phyloP scores from a whole-genome alignment of 1,140 invertebrate species.

The Eubasilissa regina region DNA sequence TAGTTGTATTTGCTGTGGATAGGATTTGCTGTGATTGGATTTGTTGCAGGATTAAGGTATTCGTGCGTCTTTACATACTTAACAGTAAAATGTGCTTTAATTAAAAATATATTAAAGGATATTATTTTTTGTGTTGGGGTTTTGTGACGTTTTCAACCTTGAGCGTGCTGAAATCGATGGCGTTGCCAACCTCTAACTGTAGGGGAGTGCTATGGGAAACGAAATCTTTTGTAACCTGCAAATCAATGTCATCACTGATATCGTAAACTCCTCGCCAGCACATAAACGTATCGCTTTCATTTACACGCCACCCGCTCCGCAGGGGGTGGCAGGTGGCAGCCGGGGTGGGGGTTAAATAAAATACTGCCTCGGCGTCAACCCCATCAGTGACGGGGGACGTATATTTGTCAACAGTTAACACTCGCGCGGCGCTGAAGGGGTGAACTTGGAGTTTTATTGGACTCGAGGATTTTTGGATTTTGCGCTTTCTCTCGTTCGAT shows the following conservation, averaged over 20 bases:
- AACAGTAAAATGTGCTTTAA: too few relatives aligned
- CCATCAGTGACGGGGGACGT: constrained; percentile 4
- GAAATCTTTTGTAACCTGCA: background rate
- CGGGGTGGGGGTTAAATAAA: background rate
- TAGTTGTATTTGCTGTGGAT: too few relatives aligned
- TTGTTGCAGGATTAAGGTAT: too few relatives aligned
- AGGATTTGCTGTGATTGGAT: too few relatives aligned
- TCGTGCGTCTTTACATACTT: too few relatives aligned
- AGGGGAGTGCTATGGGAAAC: too few relatives aligned
- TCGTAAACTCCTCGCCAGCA: constrained; percentile 17
- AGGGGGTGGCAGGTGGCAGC: too few relatives aligned
- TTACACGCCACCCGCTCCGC: background rate
- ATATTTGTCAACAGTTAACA: constrained; percentile 27
- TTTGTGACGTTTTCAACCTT: too few relatives aligned
- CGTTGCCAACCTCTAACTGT: too few relatives aligned
- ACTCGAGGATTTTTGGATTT: constrained; percentile 6
- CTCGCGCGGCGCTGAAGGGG: background rate
- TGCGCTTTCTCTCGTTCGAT: background rate
- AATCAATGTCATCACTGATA: constrained; percentile 17
- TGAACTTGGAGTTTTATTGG: background rate
- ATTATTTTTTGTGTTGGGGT: too few relatives aligned
- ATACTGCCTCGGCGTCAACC: background rate
- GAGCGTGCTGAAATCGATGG: too few relatives aligned
- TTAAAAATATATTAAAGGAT: too few relatives aligned
- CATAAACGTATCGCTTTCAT: constrained; percentile 26